Conservation (phyloP, 1,140 invertebrate species). For the Copidosoma floridanum region DNA sequence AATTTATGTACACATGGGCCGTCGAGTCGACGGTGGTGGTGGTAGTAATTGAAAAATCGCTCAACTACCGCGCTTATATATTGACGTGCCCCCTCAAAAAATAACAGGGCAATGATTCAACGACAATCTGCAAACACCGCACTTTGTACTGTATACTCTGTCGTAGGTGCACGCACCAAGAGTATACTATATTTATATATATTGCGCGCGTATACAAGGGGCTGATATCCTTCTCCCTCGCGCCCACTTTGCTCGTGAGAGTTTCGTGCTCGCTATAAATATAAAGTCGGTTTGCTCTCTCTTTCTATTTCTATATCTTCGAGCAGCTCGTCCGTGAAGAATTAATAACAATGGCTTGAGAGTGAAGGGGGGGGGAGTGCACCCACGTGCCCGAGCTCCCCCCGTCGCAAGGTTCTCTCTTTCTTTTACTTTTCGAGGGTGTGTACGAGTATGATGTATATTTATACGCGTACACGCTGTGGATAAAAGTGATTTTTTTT, state of each 20-base stretch:
- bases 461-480: slow-evolving; percentile 9
- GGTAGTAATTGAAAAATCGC: slow-evolving; percentile 18
- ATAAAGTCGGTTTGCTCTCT: background rate
- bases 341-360: slow-evolving; percentile 28
- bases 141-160: background rate
- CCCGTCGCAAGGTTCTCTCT: background rate
- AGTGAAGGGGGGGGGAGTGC: too few relatives aligned
- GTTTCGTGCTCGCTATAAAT: too few relatives aligned
- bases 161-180: background rate
- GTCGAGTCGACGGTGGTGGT: too few relatives aligned
- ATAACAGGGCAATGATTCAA: slow-evolving; percentile 23
- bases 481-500: too few relatives aligned
- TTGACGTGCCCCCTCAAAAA: too few relatives aligned
- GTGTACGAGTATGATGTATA: background rate
- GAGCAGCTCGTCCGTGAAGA: slow-evolving; percentile 17
- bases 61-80: too few relatives aligned
- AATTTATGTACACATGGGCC: too few relatives aligned
- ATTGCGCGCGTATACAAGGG: too few relatives aligned
- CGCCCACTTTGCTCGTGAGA: too few relatives aligned
- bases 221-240: too few relatives aligned
- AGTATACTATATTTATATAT: too few relatives aligned
- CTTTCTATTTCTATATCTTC: background rate
- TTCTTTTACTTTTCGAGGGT: background rate
- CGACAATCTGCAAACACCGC: slow-evolving; percentile 26
- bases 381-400: too few relatives aligned